A percentile compares a stretch with the other conserved stretches of the same genome.
Conservation (phyloP, 2,797 vertebrate species). For the Anguilla pacifica region DNA sequence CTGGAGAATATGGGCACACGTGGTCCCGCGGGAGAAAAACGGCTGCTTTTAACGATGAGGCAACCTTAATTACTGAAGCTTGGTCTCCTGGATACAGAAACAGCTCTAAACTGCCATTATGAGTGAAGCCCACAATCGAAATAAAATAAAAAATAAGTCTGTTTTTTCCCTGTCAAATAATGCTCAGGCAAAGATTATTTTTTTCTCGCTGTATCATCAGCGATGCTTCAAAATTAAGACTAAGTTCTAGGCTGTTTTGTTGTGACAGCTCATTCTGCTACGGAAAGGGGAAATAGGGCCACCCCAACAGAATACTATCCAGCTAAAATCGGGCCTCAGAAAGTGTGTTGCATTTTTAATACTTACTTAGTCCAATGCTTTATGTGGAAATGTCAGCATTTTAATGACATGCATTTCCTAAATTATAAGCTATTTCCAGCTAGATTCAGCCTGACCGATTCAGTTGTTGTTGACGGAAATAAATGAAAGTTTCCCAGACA, state of each 20-base stretch:
- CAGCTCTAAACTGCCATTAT: background rate
- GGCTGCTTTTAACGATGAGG: constrained; percentile 7
- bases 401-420: constrained; percentile 10
- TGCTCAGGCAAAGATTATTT: background rate
- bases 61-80: background rate
- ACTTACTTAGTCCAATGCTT: background rate
- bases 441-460: background rate
- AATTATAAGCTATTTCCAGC: background rate
- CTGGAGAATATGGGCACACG: background rate
- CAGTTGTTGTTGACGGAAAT: background rate
- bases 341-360: background rate
- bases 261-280: background rate
- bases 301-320: background rate
- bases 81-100: background rate
- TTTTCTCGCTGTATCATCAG: background rate
- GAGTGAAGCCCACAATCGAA: background rate
- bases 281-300: background rate
- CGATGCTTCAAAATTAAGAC: background rate
- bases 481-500: background rate
- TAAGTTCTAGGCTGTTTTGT: background rate
- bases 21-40: background rate
- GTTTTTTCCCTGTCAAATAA: background rate
- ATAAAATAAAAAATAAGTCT: background rate
- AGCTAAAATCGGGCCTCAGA: background rate
- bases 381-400: constrained; percentile 11